Conservation (phyloP, 2,888 invertebrate genomes). For the Gibbula magus region DNA sequence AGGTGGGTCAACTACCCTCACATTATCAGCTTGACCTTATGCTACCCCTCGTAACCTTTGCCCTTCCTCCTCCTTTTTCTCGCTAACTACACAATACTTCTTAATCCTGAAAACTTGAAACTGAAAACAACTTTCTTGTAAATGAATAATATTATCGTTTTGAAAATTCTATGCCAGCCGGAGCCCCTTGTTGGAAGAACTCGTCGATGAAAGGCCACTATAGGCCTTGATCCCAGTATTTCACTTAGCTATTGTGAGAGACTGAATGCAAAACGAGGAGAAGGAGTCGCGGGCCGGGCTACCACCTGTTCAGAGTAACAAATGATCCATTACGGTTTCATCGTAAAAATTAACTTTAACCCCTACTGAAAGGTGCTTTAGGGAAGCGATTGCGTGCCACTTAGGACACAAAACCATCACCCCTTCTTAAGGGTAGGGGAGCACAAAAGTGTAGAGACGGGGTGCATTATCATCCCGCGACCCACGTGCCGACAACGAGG, state of each 20-base stretch:
- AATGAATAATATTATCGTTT: constrained; percentile 13
- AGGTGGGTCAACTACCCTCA: background rate
- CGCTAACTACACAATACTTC: background rate
- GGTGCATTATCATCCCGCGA: background rate
- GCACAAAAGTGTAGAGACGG: background rate
- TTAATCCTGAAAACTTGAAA: constrained; percentile 2
- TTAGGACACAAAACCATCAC: background rate
- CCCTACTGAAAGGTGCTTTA: background rate
- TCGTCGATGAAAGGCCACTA: background rate
- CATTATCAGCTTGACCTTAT: background rate
- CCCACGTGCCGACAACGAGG: background rate
- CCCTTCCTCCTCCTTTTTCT: background rate
- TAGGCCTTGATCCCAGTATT: background rate
- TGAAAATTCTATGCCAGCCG: background rate
- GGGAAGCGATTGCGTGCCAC: background rate
- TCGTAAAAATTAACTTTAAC: constrained; percentile 20
- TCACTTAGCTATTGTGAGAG: background rate
- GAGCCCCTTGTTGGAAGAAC: background rate
- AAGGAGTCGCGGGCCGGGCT: background rate
- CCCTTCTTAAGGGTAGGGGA: background rate
- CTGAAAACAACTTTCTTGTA: background rate
- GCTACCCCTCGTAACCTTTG: background rate
- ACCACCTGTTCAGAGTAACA: constrained; percentile 14
- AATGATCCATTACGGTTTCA: constrained; percentile 16
- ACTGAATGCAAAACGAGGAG: background rate